These are phyloP conservation scores for Chaetodon auriga DNA, from an alignment of 2,113 vertebrate species.

Conservation along the genomic window DNA sequence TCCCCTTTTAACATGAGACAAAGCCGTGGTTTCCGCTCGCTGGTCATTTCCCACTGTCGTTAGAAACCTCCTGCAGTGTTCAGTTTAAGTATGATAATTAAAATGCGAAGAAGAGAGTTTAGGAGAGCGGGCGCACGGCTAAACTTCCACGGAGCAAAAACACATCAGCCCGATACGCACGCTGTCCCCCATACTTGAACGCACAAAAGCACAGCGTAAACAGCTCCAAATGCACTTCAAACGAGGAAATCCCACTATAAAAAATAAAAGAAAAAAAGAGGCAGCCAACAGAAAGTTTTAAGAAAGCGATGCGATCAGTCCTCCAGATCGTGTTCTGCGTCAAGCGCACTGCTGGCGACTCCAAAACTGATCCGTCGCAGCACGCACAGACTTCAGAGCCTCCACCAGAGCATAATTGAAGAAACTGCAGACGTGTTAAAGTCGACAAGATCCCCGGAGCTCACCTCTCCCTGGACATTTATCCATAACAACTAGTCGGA, in stretches of 20 bases:
- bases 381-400: constrained; percentile 31
- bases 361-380: constrained; percentile 39
- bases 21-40: constrained; percentile 90
- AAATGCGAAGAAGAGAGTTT: constrained; percentile 40
- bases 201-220: neutral
- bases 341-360: constrained; percentile 48
- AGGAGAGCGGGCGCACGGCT: constrained; percentile 37
- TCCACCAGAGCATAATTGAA: constrained; percentile 27
- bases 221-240: neutral
- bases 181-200: constrained; percentile 15
- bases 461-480: constrained; percentile 42
- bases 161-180: constrained; percentile 50
- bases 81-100: neutral
- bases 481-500: constrained; percentile 54
- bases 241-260: neutral
- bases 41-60: constrained; percentile 83
- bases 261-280: neutral
- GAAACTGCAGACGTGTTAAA: constrained; percentile 12
- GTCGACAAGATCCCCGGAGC: constrained; percentile 6
- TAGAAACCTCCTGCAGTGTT: constrained; percentile 44
- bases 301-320: constrained; percentile 4
- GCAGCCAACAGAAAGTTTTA: neutral
- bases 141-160: constrained; percentile 60
- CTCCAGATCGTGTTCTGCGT: constrained; percentile 27
- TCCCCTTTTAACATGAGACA: constrained; percentile 90